Percentiles rank a stretch among this genome's conserved stretches.
phyloP scores from a whole-genome alignment of 2,888 invertebrate species.

The Drosophila neotestacea region DNA sequence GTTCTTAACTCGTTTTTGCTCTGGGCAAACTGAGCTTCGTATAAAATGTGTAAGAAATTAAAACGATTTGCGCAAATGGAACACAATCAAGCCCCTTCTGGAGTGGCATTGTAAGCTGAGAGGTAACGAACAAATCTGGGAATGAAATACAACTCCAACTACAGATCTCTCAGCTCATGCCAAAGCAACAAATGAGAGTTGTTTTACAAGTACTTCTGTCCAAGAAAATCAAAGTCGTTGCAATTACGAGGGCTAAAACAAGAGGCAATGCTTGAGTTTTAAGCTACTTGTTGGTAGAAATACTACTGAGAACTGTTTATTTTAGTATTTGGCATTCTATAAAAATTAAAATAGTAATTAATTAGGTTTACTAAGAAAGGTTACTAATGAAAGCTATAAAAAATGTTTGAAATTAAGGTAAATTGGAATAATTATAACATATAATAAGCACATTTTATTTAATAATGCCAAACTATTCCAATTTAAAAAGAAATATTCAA shows the following conservation, averaged over 20 bases:
- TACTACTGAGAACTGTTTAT: not conserved
- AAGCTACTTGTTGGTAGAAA: slow-evolving; percentile 5
- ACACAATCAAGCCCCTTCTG: slow-evolving; percentile 12
- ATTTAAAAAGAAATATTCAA: too few relatives aligned
- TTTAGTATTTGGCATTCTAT: not conserved
- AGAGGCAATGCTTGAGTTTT: not conserved
- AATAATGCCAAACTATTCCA: too few relatives aligned
- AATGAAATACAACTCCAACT: slow-evolving; percentile 53
- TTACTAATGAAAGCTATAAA: too few relatives aligned
- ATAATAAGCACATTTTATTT: too few relatives aligned
- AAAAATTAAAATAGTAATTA: not conserved
- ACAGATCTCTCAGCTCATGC: not conserved
- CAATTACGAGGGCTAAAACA: not conserved
- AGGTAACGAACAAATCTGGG: slow-evolving; percentile 30
- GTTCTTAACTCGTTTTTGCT: slow-evolving; percentile 16
- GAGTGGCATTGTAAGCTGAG: slow-evolving; percentile 18
- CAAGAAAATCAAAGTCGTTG: not conserved
- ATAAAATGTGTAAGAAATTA: slow-evolving; percentile 74
- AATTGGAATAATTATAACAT: too few relatives aligned
- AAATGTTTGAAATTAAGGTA: too few relatives aligned
- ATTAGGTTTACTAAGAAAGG: too few relatives aligned
- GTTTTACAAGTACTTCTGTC: slow-evolving; percentile 8
- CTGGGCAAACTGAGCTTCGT: slow-evolving; percentile 49
- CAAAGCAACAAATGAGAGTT: slow-evolving; percentile 18
- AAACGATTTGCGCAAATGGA: slow-evolving; percentile 58